These are phyloP conservation scores for Hypselothyrea guttata DNA, from an alignment of 2,888 invertebrate species.

Conservation along the genomic window DNA sequence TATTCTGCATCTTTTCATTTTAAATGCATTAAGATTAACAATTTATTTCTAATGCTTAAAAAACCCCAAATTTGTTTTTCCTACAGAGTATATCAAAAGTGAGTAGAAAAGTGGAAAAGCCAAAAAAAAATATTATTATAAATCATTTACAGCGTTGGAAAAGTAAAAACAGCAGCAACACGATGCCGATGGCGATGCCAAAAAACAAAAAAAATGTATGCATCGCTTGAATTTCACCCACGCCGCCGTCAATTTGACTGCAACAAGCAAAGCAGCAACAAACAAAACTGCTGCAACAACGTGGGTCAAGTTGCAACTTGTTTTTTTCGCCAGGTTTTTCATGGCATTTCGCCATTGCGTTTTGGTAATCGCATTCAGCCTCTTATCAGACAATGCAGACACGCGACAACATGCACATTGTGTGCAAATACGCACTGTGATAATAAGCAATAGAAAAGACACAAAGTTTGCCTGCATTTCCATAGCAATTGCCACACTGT, in stretches of 20 bases:
- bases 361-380: constrained; percentile 48
- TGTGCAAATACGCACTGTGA: constrained; percentile 37
- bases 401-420: constrained; percentile 46
- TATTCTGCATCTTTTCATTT: no score
- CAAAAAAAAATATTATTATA: constrained; percentile 42
- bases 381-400: constrained; percentile 51
- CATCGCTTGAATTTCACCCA: constrained; percentile 72
- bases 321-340: constrained; percentile 42
- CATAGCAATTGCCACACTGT: constrained; percentile 45
- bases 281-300: constrained; percentile 12
- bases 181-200: no score
- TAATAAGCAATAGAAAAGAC: constrained; percentile 41
- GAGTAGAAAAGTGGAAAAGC: constrained; percentile 29
- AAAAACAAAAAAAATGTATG: constrained; percentile 67
- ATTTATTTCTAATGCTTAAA: no score
- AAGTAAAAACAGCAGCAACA: constrained; percentile 69
- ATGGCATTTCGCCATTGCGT: constrained; percentile 35
- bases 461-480: constrained; percentile 3
- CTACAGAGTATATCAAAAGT: constrained; percentile 41
- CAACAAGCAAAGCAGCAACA: constrained; percentile 18
- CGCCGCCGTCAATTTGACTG: constrained; percentile 47
- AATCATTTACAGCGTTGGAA: constrained; percentile 65
- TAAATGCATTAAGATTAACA: no score
- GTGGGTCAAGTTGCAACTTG: constrained; percentile 61
- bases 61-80: background rate